These are phyloP conservation scores for Cettia cetti DNA, from an alignment of 2,113 vertebrate genomes.

Conservation along the genomic window DNA sequence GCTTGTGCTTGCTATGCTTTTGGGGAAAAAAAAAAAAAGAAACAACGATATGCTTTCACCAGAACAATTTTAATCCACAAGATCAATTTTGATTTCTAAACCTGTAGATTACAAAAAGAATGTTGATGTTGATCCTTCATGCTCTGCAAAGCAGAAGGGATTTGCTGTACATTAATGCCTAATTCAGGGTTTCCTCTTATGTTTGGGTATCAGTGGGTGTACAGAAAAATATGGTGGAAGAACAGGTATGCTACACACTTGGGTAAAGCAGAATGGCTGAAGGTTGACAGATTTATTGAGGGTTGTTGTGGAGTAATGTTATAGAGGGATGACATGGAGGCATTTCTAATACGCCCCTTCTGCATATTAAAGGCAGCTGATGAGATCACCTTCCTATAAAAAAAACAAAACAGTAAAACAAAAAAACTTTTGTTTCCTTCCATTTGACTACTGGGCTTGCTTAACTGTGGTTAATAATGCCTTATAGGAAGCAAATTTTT, in stretches of 20 bases:
- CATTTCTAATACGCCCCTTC: background rate
- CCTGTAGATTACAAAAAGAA: background rate
- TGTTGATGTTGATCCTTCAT: background rate
- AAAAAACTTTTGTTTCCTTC: background rate
- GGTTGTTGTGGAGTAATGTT: background rate
- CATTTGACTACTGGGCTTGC: background rate
- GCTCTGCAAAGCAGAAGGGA: background rate
- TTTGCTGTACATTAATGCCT: background rate
- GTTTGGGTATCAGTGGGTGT: background rate
- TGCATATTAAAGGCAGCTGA: background rate
- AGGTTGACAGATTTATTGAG: slow-evolving; percentile 9
- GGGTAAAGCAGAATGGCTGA: background rate
- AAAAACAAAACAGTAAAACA: background rate
- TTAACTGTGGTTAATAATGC: background rate
- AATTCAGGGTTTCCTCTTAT: background rate
- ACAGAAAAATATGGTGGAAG: background rate
- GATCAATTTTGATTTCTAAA: slow-evolving; percentile 5
- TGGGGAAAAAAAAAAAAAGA: fast-evolving
- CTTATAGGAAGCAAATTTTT: background rate
- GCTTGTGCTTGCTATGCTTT: background rate
- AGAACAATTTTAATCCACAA: background rate
- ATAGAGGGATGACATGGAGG: fast-evolving
- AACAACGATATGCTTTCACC: background rate
- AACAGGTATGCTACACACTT: background rate
- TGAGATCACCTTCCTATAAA: background rate